These are phyloP conservation scores for Choristoneura rosaceana DNA, from an alignment of 2,888 invertebrate genomes.

Conservation along the genomic window DNA sequence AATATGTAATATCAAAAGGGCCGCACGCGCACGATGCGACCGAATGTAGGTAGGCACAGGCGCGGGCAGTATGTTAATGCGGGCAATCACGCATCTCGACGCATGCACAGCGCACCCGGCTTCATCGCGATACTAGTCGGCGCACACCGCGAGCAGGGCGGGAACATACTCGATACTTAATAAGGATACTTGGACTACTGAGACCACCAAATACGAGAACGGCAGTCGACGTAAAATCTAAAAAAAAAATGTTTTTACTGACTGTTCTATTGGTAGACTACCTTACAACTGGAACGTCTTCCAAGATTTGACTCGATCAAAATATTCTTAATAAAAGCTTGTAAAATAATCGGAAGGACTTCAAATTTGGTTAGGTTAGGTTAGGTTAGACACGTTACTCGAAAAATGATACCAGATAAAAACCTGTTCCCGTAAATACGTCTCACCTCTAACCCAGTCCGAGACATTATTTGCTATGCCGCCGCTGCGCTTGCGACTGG, in stretches of 20 bases:
- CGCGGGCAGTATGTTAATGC: slow-evolving; percentile 62
- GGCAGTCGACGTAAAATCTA: neutral
- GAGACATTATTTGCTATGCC: slow-evolving; percentile 74
- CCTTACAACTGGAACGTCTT: no score
- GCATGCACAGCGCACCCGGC: slow-evolving; percentile 57
- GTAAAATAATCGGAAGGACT: no score
- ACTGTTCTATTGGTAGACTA: no score
- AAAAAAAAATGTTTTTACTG: neutral
- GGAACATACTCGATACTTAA: neutral
- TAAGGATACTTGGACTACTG: neutral
- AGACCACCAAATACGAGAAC: neutral
- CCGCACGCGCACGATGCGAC: slow-evolving; percentile 55
- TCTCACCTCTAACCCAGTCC: slow-evolving; percentile 47
- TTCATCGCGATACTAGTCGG: slow-evolving; percentile 23
- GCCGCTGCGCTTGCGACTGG: slow-evolving; percentile 63
- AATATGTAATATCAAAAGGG: slow-evolving; percentile 59
- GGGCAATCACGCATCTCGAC: slow-evolving; percentile 65
- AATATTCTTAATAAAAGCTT: no score
- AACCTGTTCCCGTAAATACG: slow-evolving; percentile 47
- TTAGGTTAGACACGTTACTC: neutral
- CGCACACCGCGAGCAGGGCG: slow-evolving; percentile 51
- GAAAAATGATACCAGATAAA: slow-evolving; percentile 56
- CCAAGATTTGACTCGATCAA: no score
- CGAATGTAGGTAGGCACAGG: slow-evolving; percentile 48
- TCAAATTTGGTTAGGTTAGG: no score